These are phyloP conservation scores for Zaprionus gabonicus DNA, from an alignment of 1,140 invertebrate species.

Conservation along the genomic window DNA sequence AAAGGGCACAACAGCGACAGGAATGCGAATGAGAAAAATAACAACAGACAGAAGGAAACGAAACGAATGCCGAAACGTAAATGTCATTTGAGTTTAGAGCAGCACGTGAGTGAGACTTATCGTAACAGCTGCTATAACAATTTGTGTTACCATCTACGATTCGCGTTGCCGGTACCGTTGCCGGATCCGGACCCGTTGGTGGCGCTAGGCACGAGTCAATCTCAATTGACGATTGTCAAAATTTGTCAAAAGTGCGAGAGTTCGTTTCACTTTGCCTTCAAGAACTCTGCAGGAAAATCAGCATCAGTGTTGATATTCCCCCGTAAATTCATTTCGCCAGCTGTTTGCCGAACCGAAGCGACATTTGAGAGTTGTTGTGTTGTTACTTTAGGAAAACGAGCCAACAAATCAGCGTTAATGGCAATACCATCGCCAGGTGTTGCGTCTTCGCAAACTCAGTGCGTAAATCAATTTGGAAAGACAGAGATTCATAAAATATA, in stretches of 20 bases:
- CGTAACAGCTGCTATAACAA: slow-evolving; percentile 56
- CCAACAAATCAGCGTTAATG: slow-evolving; percentile 76
- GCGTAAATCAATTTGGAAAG: slow-evolving; percentile 63
- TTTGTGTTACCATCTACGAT: slow-evolving; percentile 12
- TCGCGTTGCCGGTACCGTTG: neutral
- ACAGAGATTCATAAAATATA: slow-evolving; percentile 13
- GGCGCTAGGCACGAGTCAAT: slow-evolving; percentile 13
- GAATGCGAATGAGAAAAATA: slow-evolving; percentile 15
- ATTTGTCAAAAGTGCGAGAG: slow-evolving; percentile 66
- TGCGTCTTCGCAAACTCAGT: slow-evolving; percentile 17
- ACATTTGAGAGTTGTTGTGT: slow-evolving; percentile 35
- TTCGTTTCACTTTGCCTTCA: slow-evolving; percentile 24
- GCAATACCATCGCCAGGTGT: slow-evolving; percentile 66
- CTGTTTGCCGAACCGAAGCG: slow-evolving; percentile 33
- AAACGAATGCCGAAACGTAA: slow-evolving; percentile 68
- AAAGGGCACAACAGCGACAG: neutral
- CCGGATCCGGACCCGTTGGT: neutral
- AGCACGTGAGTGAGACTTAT: slow-evolving; percentile 73
- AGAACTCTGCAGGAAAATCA: slow-evolving; percentile 22
- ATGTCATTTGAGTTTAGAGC: slow-evolving; percentile 60
- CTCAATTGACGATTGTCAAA: slow-evolving; percentile 78
- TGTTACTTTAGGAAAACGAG: slow-evolving; percentile 40
- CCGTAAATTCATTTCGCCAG: slow-evolving; percentile 30
- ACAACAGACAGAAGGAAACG: slow-evolving; percentile 27
- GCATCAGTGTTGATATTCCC: slow-evolving; percentile 56